These are phyloP conservation scores for Drosophila pegasa DNA, from an alignment of 2,888 invertebrate species.

Conservation along the genomic window DNA sequence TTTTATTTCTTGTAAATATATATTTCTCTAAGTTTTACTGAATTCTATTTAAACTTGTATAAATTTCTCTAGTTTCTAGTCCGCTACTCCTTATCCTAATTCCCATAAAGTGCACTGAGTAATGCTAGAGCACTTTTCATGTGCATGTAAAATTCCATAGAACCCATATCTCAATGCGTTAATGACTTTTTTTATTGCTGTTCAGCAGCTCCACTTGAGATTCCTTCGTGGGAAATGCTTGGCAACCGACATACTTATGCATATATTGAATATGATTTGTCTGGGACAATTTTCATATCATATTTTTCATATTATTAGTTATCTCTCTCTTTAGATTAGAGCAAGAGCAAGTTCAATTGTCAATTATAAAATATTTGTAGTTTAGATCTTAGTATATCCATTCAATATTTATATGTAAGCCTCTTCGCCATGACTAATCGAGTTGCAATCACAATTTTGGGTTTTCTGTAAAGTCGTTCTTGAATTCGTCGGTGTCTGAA, in stretches of 20 bases:
- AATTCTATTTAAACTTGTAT: background rate
- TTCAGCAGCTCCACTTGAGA: constrained; percentile 18
- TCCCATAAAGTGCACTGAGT: background rate
- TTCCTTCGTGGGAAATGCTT: constrained; percentile 4
- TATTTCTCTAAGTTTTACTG: background rate
- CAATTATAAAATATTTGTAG: background rate
- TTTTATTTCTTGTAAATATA: background rate
- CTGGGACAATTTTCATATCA: background rate
- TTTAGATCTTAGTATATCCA: background rate
- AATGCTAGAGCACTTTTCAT: background rate
- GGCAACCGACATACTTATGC: background rate
- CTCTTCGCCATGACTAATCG: background rate
- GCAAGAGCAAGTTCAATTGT: background rate
- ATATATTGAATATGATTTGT: too few relatives aligned
- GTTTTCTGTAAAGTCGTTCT: background rate
- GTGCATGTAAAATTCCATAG: background rate
- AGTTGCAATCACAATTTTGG: background rate
- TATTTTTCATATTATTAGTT: background rate
- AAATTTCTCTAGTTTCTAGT: background rate
- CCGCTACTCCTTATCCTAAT: background rate
- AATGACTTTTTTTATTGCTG: constrained; percentile 11
- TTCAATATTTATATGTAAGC: background rate
- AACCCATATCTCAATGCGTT: constrained; percentile 8
- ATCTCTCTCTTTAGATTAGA: background rate
- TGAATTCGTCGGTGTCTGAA: constrained; percentile 10